phyloP scores from a whole-genome alignment of 2,797 vertebrate species.

The Aldrovandia affinis region DNA sequence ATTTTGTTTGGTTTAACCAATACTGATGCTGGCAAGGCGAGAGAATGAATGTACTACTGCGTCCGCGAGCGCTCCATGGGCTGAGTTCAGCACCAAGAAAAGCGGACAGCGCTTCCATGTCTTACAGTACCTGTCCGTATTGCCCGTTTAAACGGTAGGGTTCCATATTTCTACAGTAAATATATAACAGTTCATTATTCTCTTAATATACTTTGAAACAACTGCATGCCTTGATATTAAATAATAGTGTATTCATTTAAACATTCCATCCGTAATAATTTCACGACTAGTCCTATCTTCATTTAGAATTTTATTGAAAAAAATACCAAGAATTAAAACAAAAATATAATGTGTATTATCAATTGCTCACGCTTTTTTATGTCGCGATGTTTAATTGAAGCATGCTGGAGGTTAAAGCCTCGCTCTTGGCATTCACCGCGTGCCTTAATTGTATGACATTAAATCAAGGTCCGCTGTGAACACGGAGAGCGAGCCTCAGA shows the following conservation, averaged over 20 bases:
- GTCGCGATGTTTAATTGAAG: neutral
- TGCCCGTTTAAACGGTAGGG: neutral
- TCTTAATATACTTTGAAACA: neutral
- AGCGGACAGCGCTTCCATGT: constrained; percentile 9
- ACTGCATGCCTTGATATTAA: neutral
- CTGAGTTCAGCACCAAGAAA: constrained; percentile 10
- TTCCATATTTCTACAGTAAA: neutral
- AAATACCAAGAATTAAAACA: too few relatives aligned
- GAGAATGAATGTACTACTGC: too few relatives aligned
- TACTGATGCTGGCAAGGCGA: too few relatives aligned
- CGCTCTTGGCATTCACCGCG: constrained; percentile 99
- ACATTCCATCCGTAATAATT: neutral
- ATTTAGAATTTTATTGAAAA: neutral
- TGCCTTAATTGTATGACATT: constrained; percentile 99
- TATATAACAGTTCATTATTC: neutral
- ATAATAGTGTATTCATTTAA: neutral
- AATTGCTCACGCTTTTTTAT: neutral
- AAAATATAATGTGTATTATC: neutral
- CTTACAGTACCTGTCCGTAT: neutral
- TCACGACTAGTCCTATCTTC: neutral
- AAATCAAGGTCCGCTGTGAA: constrained; percentile 99
- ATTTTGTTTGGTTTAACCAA: neutral
- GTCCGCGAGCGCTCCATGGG: neutral
- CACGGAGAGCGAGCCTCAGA: constrained; percentile 81
- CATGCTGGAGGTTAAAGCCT: constrained; percentile 41